A percentile compares a stretch with the other conserved stretches of the same genome.
These are phyloP conservation scores for Choreutis nemorana DNA, from an alignment of 2,888 invertebrate species.

Conservation along the genomic window DNA sequence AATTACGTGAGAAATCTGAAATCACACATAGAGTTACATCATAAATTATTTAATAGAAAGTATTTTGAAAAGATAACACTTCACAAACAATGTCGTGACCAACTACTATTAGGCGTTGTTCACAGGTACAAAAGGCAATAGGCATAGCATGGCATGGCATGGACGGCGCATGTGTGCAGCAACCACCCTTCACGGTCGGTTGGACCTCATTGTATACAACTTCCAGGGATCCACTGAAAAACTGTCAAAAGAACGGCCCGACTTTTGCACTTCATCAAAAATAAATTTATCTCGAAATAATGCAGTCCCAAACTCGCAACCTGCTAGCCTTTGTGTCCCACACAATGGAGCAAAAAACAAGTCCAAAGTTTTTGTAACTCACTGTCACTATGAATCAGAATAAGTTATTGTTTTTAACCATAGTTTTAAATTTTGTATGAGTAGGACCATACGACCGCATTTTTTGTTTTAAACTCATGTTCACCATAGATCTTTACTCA, in stretches of 20 bases:
- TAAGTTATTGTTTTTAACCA: constrained; percentile 54
- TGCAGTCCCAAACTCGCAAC: constrained; percentile 30
- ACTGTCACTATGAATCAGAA: constrained; percentile 33
- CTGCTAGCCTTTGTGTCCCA: constrained; percentile 36
- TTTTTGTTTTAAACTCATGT: too few relatives aligned
- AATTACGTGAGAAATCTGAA: too few relatives aligned
- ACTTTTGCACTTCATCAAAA: constrained; percentile 66
- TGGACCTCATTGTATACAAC: constrained; percentile 41
- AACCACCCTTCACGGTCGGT: too few relatives aligned
- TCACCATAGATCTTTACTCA: too few relatives aligned
- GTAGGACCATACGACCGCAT: too few relatives aligned
- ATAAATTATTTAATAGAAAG: too few relatives aligned
- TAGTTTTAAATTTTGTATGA: constrained; percentile 27
- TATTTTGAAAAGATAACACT: too few relatives aligned
- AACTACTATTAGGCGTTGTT: constrained; percentile 35
- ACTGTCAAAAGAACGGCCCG: constrained; percentile 41
- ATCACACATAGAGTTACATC: too few relatives aligned
- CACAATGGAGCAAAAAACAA: constrained; percentile 31
- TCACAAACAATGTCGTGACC: too few relatives aligned
- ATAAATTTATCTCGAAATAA: constrained; percentile 53
- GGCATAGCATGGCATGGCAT: too few relatives aligned
- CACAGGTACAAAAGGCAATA: constrained; percentile 43
- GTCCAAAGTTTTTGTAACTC: constrained; percentile 22
- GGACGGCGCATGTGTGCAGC: constrained; percentile 56
- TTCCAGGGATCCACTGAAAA: constrained; percentile 39